phyloP scores from a whole-genome alignment of 2,797 vertebrate genomes.

The Meriones psammophilus region DNA sequence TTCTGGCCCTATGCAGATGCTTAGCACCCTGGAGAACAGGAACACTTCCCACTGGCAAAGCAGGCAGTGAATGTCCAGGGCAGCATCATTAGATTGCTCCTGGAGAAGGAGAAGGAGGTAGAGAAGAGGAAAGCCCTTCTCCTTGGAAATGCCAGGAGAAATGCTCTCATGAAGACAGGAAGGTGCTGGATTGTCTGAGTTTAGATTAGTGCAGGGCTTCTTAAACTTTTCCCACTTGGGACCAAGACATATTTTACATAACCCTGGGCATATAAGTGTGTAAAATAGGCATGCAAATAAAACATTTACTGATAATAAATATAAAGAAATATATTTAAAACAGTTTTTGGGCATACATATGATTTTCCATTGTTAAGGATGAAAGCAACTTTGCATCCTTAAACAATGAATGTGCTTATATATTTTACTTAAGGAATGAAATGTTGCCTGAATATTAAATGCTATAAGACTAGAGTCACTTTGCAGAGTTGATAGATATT shows the following conservation, averaged over 20 bases:
- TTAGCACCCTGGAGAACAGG: neutral
- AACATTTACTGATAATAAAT: neutral
- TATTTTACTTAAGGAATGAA: neutral
- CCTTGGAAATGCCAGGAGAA: neutral
- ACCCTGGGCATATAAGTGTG: neutral
- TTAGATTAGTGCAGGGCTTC: neutral
- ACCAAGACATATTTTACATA: neutral
- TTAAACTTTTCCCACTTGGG: neutral
- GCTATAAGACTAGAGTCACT: neutral
- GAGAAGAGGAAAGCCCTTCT: neutral
- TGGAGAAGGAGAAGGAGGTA: neutral
- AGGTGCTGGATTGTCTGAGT: neutral
- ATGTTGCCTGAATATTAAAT: neutral
- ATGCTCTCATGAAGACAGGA: neutral
- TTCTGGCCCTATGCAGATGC: neutral
- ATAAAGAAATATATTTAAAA: neutral
- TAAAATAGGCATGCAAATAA: neutral
- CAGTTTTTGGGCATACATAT: neutral
- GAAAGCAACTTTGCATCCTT: neutral
- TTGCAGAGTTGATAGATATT: neutral
- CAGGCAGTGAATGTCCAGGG: neutral
- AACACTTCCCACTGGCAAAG: neutral
- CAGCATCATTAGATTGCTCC: neutral
- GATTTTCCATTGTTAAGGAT: neutral
- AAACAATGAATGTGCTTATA: neutral